phyloP scores from a whole-genome alignment of 2,797 vertebrate genomes.

The Sus cebifrons region DNA sequence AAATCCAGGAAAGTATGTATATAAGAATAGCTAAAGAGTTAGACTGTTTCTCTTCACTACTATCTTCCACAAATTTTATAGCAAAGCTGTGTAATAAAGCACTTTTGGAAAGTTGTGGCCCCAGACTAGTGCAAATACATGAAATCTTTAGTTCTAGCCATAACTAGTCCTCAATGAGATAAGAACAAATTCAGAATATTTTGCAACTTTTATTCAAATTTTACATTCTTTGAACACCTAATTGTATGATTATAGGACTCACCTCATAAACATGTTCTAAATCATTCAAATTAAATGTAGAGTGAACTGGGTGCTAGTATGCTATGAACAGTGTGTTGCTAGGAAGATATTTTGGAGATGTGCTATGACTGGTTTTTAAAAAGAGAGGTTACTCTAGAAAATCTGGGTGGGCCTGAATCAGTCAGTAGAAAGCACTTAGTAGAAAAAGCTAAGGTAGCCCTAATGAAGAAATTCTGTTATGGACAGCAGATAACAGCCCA shows the following conservation, averaged over 20 bases:
- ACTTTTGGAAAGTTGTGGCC: not conserved
- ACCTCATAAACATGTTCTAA: not conserved
- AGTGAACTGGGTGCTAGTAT: not conserved
- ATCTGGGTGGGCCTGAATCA: not conserved
- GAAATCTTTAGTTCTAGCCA: not conserved
- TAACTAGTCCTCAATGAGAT: not conserved
- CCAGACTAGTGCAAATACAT: not conserved
- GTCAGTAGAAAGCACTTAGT: not conserved
- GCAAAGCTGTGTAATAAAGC: not conserved
- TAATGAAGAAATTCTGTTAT: not conserved
- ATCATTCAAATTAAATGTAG: not conserved
- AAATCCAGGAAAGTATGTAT: not conserved
- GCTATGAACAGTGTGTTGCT: not conserved
- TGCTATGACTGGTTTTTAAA: not conserved
- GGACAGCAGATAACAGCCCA: not conserved
- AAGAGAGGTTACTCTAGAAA: not conserved
- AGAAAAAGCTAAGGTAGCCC: not conserved
- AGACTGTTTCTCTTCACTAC: not conserved
- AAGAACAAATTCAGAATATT: not conserved
- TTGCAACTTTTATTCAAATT: not conserved
- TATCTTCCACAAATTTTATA: not conserved
- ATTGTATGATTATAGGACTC: not conserved
- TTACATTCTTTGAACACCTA: not conserved
- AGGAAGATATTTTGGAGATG: not conserved
- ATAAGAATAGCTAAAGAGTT: not conserved